These are phyloP conservation scores for Calephelis nemesis DNA, from an alignment of 1,140 invertebrate genomes.

Conservation along the genomic window DNA sequence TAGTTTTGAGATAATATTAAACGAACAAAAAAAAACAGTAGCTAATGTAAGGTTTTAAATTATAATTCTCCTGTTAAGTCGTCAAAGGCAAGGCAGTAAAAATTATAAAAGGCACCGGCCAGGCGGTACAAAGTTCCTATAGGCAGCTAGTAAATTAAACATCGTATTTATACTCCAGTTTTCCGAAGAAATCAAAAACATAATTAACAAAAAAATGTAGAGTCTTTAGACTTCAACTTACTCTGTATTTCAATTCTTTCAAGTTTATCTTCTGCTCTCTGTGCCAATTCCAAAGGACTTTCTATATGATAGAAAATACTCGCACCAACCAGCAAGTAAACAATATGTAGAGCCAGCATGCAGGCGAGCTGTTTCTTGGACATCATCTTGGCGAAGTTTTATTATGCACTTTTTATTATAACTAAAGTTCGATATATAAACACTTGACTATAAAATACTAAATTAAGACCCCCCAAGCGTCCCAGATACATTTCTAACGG, in stretches of 20 bases:
- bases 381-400: slow-evolving; percentile 81
- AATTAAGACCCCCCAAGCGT: slow-evolving; percentile 22
- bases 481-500: slow-evolving; percentile 29
- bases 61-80: too few relatives aligned
- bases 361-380: slow-evolving; percentile 90
- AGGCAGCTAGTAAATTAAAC: too few relatives aligned
- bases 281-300: slow-evolving; percentile 82
- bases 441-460: neutral
- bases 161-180: too few relatives aligned
- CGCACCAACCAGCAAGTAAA: slow-evolving; percentile 87
- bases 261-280: slow-evolving; percentile 77
- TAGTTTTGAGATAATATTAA: too few relatives aligned
- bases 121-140: too few relatives aligned
- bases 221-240: slow-evolving; percentile 69
- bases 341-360: slow-evolving; percentile 86
- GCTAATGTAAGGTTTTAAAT: too few relatives aligned
- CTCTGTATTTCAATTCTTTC: slow-evolving; percentile 86
- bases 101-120: too few relatives aligned
- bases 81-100: too few relatives aligned
- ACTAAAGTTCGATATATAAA: slow-evolving; percentile 23
- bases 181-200: too few relatives aligned
- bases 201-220: neutral
- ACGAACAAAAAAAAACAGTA: too few relatives aligned
- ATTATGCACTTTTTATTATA: slow-evolving; percentile 26
- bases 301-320: slow-evolving; percentile 89